These are phyloP conservation scores for Cheilosia vernalis DNA, from an alignment of 2,888 invertebrate genomes.

Conservation along the genomic window DNA sequence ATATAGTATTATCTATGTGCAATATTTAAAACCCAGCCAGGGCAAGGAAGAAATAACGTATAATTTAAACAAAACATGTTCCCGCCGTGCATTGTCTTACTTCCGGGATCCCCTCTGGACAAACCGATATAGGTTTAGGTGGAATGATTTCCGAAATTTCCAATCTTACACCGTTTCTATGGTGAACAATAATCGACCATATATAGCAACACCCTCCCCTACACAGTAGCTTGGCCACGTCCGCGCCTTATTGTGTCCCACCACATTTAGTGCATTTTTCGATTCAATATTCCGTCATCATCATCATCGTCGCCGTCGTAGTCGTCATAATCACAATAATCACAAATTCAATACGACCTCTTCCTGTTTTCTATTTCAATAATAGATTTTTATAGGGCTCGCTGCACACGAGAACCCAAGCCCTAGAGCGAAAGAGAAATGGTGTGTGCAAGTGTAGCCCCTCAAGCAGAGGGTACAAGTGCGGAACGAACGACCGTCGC, in stretches of 20 bases:
- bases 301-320: conserved; percentile 26
- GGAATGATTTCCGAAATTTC: conserved; percentile 57
- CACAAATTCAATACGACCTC: conserved; percentile 75
- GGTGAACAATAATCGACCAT: conserved; percentile 15
- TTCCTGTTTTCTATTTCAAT: conserved; percentile 72
- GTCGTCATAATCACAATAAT: conserved; percentile 50
- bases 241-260: conserved; percentile 1
- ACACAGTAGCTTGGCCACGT: not conserved
- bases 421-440: conserved; percentile 19
- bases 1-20: conserved; percentile 6
- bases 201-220: conserved; percentile 6
- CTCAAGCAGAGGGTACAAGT: conserved; percentile 52
- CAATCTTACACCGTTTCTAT: conserved; percentile 36
- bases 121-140: conserved; percentile 3
- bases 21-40: conserved; percentile 11
- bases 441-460: conserved; percentile 19
- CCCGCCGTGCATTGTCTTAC: conserved; percentile 32
- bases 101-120: conserved; percentile 54
- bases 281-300: conserved; percentile 60
- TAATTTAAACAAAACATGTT: conserved; percentile 69
- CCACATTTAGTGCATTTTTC: conserved; percentile 38
- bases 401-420: conserved; percentile 40
- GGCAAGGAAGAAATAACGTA: conserved; percentile 24
- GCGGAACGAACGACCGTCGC: conserved; percentile 54
- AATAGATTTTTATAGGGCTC: conserved; percentile 72